These are phyloP conservation scores for Cricetomys ansorgei DNA, from an alignment of 2,113 vertebrate species.

Conservation along the genomic window DNA sequence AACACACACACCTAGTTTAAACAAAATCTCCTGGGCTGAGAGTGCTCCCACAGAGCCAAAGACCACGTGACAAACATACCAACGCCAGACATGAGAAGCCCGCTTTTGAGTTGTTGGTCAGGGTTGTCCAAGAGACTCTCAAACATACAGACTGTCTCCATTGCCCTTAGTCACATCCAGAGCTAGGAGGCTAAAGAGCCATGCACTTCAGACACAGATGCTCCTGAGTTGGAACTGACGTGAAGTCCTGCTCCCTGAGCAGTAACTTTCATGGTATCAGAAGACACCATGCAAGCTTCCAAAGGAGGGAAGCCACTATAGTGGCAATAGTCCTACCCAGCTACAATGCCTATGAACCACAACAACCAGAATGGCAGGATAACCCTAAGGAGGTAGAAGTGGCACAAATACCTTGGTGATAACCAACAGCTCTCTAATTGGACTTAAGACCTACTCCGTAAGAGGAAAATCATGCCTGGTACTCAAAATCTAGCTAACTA, in stretches of 20 bases:
- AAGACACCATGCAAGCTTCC: not conserved
- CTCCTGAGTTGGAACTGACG: not conserved
- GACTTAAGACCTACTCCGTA: not conserved
- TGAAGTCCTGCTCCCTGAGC: not conserved
- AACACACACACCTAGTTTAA: not conserved
- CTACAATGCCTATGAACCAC: not conserved
- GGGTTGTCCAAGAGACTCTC: not conserved
- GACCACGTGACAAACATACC: not conserved
- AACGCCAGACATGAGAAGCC: not conserved
- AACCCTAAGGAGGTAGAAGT: no score
- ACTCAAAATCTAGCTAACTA: not conserved
- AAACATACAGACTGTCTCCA: not conserved
- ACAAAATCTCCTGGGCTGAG: not conserved
- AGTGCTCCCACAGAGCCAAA: not conserved
- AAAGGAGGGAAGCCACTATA: not conserved
- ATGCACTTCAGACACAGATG: not conserved
- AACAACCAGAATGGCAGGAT: no score
- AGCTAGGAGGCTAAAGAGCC: not conserved
- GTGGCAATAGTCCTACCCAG: not conserved
- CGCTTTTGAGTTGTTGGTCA: not conserved
- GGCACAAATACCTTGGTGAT: not conserved
- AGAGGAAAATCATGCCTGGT: not conserved
- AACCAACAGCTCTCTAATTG: not conserved
- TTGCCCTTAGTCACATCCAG: not conserved
- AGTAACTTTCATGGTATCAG: not conserved